Base-by-base conservation (phyloP, 2,888 invertebrate species). In the Eristalinus aeneus region DNA sequence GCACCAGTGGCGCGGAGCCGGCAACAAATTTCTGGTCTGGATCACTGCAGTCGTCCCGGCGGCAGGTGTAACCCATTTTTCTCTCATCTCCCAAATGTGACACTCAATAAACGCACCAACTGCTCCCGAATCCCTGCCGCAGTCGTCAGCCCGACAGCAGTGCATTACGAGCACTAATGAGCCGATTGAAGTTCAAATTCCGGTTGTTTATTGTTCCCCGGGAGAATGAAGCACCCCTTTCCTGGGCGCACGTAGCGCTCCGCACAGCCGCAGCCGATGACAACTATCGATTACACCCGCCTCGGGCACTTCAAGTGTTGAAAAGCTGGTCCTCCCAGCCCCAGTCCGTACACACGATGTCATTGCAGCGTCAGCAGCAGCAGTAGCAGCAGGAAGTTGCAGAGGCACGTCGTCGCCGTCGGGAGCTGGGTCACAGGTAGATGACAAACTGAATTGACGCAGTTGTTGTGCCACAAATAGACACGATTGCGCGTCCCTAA, bases 41-140 rank as follows among this genome's bases (percentile, higher is more conserved):
- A 58, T 78, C 67, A 8, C 5, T 16, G 54, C 32, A 72, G 61
- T 67, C 73, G 64, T 22, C 22, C 16, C 65, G 46, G 56, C 75
- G 72, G 82, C 86, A 86, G 86, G 86, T 86, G 86, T 86, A 86
- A 86, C 77, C 82, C 77, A 86, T 86, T 86, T 86, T 86, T 86
- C 82, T 71, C 77, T 71, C 77, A 74, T 67, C 56, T 46, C 74
- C 61, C 65, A 63, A 67, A 77, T 74, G 65, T 71, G 68, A 61
- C 80, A 80, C 80, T 74, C 68, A 65, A 80, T 80, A 69, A 80
- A 80, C 73, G 74, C 74, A 80, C 56, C 22, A 54, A 36, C 54
- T 54, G 4, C 3, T 27, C 16, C 39, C 27, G 22, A 6, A 11
- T 2, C 34, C 20, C 56, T 22, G 36, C 3, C 16, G 60, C 67